phyloP scores from a whole-genome alignment of 2,888 invertebrate genomes.

The Caenorhabditis wallacei region DNA sequence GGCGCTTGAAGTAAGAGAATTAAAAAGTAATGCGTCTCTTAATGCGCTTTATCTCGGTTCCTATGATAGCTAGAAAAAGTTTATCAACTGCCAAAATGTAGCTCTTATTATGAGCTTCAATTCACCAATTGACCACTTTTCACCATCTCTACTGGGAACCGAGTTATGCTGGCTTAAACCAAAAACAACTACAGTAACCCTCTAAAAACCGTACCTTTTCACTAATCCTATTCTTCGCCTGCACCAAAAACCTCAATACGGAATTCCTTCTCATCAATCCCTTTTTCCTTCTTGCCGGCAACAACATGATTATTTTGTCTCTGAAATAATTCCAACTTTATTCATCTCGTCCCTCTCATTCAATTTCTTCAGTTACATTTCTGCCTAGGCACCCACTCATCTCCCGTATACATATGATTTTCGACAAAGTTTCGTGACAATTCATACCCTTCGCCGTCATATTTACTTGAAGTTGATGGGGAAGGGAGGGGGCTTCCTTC shows the following conservation, averaged over 20 bases:
- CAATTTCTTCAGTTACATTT: slow-evolving; percentile 17
- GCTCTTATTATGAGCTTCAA: neutral
- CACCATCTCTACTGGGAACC: too few species aligned
- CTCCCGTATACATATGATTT: slow-evolving; percentile 38
- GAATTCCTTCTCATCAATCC: neutral
- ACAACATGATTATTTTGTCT: neutral
- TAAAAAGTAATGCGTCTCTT: too few species aligned
- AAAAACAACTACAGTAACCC: too few species aligned
- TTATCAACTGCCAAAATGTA: too few species aligned
- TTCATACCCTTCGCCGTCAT: slow-evolving; percentile 24
- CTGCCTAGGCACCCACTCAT: slow-evolving; percentile 55
- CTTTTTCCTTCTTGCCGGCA: neutral
- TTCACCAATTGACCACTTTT: neutral
- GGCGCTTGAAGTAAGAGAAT: too few species aligned
- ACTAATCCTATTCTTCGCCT: slow-evolving; percentile 32
- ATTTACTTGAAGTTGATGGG: slow-evolving; percentile 11
- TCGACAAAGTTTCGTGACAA: slow-evolving; percentile 20
- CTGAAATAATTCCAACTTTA: neutral
- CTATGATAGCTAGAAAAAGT: too few species aligned
- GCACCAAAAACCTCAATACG: slow-evolving; percentile 18
- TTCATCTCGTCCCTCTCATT: neutral
- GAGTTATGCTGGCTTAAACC: too few species aligned
- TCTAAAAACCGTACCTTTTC: too few species aligned
- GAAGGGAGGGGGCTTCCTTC: slow-evolving; percentile 10
- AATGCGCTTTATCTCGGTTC: too few species aligned